Conservation (phyloP, 2,888 invertebrate genomes). For the Macrostomum cliftonense region DNA sequence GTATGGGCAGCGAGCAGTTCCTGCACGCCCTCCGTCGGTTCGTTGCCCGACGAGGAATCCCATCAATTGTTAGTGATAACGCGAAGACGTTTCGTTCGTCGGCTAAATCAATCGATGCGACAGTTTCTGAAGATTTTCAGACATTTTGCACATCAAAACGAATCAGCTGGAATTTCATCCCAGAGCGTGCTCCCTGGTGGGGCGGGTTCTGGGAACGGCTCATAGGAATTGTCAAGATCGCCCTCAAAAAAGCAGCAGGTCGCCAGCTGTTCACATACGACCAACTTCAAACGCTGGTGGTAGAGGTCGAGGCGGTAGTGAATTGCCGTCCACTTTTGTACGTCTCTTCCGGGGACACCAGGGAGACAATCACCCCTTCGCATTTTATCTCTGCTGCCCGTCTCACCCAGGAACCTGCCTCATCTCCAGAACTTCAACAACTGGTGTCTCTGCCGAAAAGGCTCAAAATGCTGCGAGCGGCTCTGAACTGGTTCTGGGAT, state of each 20-base stretch:
- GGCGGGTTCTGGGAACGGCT: conserved; percentile 39
- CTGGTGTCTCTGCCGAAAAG: too few species aligned
- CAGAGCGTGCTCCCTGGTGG: conserved; percentile 30
- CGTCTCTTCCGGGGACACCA: too few species aligned
- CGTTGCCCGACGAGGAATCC: conserved; percentile 23
- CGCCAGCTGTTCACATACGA: conserved; percentile 31
- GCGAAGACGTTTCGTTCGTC: conserved; percentile 32
- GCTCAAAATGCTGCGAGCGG: too few species aligned
- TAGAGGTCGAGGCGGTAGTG: too few species aligned
- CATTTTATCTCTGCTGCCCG: too few species aligned
- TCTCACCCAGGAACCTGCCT: too few species aligned
- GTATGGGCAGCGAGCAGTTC: conserved; percentile 22
- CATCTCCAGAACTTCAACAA: too few species aligned
- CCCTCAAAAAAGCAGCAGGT: conserved; percentile 27
- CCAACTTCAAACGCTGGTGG: too few species aligned
- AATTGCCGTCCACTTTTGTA: too few species aligned
- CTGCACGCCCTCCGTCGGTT: conserved; percentile 23
- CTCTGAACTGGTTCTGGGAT: too few species aligned
- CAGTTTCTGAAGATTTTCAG: conserved; percentile 9
- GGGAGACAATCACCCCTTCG: too few species aligned
- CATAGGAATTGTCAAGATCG: conserved; percentile 27
- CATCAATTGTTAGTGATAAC: conserved; percentile 28
- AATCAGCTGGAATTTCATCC: conserved; percentile 29
- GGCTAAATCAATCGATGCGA: conserved; percentile 19
- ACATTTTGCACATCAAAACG: conserved; percentile 2